These are phyloP conservation scores for Philaethria dido DNA, from an alignment of 2,888 invertebrate genomes.

Conservation along the genomic window DNA sequence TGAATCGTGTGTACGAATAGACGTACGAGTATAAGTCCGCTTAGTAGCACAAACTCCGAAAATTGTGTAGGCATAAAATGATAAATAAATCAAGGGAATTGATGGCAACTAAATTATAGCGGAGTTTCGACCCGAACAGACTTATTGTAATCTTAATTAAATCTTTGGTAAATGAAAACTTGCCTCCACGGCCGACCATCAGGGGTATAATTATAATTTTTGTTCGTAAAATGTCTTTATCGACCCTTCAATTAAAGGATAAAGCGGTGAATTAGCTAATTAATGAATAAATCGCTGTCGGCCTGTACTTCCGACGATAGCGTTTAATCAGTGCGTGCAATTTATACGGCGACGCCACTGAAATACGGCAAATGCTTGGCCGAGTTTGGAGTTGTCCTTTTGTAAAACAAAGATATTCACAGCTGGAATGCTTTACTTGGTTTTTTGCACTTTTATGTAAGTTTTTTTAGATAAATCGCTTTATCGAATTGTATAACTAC, in stretches of 20 bases:
- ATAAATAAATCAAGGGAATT: background rate
- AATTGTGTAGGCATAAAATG: background rate
- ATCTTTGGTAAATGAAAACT: slow-evolving; percentile 11
- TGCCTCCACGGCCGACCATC: slow-evolving; percentile 21
- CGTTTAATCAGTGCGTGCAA: slow-evolving; percentile 68
- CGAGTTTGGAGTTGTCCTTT: slow-evolving; percentile 16
- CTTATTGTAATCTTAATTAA: slow-evolving; percentile 19
- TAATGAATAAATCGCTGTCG: slow-evolving; percentile 76
- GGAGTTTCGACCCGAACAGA: background rate
- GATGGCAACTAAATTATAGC: slow-evolving; percentile 11
- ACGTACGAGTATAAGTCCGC: too few species aligned
- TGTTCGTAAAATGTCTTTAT: slow-evolving; percentile 50
- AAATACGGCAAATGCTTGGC: slow-evolving; percentile 54
- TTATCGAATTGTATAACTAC: background rate
- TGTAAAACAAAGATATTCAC: slow-evolving; percentile 6
- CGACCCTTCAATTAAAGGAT: slow-evolving; percentile 68
- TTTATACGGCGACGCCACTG: slow-evolving; percentile 64
- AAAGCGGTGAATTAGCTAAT: slow-evolving; percentile 73
- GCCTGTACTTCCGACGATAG: slow-evolving; percentile 67
- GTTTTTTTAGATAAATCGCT: background rate
- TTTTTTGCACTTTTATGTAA: background rate
- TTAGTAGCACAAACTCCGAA: background rate
- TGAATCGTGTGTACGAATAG: too few species aligned
- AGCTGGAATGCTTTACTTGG: background rate
- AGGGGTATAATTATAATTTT: slow-evolving; percentile 34